phyloP scores from a whole-genome alignment of 2,797 vertebrate genomes.

The Betta splendens region DNA sequence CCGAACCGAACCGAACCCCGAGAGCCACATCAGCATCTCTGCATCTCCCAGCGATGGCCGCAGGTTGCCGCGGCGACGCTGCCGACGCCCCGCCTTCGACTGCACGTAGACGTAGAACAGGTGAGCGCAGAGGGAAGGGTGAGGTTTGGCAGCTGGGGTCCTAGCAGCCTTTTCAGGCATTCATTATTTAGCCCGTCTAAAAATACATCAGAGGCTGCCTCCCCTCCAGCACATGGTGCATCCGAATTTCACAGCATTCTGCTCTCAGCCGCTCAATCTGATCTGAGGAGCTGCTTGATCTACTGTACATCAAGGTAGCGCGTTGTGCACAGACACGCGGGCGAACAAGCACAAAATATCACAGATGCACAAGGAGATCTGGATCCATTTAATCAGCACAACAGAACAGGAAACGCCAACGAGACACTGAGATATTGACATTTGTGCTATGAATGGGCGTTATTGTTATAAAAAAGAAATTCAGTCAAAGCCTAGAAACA shows the following conservation, averaged over 20 bases:
- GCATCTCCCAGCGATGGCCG: slow-evolving; percentile 42
- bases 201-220: slow-evolving; percentile 82
- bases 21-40: slow-evolving; percentile 36
- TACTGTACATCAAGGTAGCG: slow-evolving; percentile 72
- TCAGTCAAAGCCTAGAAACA: not conserved
- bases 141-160: slow-evolving; percentile 73
- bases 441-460: slow-evolving; percentile 4
- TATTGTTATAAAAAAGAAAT: not conserved
- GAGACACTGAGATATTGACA: not conserved
- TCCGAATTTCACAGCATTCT: slow-evolving; percentile 71
- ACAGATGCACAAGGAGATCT: slow-evolving; percentile 14
- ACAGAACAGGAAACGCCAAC: slow-evolving; percentile 3
- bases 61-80: slow-evolving; percentile 44
- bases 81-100: slow-evolving; percentile 40
- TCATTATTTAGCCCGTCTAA: slow-evolving; percentile 82
- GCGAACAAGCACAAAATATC: slow-evolving; percentile 12
- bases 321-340: slow-evolving; percentile 2
- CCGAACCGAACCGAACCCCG: slow-evolving; percentile 46
- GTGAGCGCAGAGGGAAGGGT: slow-evolving; percentile 54
- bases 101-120: slow-evolving; percentile 47
- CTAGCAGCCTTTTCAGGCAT: slow-evolving; percentile 79
- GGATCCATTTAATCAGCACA: slow-evolving; percentile 27
- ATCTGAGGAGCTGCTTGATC: slow-evolving; percentile 70
- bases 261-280: slow-evolving; percentile 59
- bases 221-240: slow-evolving; percentile 66